Evolutionary conservation across 2,113 vertebrate genomes (phyloP).

Genomic region (Aphyosemion australe): DNA sequence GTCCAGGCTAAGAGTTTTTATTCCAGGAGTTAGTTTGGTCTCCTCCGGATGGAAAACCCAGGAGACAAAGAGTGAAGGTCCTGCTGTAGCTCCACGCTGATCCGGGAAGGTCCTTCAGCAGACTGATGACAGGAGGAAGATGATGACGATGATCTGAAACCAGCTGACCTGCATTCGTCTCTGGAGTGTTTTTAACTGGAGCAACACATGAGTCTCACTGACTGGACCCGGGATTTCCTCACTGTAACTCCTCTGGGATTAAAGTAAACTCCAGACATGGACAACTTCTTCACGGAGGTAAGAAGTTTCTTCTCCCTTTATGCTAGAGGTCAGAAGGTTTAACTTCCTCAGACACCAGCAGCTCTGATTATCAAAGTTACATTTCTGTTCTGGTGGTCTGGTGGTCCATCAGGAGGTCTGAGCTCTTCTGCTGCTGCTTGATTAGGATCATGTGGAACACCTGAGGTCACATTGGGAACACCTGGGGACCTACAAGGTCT

Average conservation of each 20-base stretch:
- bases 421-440: too few species aligned
- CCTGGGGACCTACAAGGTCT: too few species aligned
- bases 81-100: constrained; percentile 27
- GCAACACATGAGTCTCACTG: constrained; percentile 54
- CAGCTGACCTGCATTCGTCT: not conserved
- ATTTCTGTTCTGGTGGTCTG: too few species aligned
- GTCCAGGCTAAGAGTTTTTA: not conserved
- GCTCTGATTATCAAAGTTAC: too few species aligned
- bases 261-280: constrained; percentile 75
- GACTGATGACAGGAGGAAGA: not conserved
- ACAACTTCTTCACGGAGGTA: constrained; percentile 88
- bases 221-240: constrained; percentile 40
- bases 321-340: not conserved
- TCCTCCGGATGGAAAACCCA: constrained; percentile 34
- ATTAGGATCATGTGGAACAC: too few species aligned
- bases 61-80: constrained; percentile 63
- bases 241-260: constrained; percentile 62
- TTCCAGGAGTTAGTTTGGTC: constrained; percentile 12
- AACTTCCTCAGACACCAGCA: too few species aligned
- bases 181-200: constrained; percentile 9
- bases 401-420: too few species aligned
- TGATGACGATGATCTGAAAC: constrained; percentile 24
- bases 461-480: too few species aligned
- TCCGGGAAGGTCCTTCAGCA: not conserved
- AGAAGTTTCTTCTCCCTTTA: constrained; percentile 42